Evolutionary conservation across 2,888 invertebrate genomes (phyloP), one percentile per base, ranked within the genome.

Genomic region (Dusona sp.): DNA sequence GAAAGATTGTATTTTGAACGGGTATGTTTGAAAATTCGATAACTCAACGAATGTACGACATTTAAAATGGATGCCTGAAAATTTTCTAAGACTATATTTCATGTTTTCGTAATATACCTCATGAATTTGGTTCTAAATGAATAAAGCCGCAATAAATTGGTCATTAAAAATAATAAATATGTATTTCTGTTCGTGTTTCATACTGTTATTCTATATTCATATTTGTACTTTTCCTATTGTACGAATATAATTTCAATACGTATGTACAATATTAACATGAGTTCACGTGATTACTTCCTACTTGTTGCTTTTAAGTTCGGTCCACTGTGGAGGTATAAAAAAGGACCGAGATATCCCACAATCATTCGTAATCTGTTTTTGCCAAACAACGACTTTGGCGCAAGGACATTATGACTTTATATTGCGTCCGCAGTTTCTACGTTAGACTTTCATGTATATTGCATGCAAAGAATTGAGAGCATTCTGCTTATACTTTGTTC

Each of bases 401-500:
- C 61, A 29, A 25, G n/a, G 42, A 61, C 16, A 3, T 61, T 25
- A 7, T 22, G 33, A 61, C 38, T 38, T 61, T 29, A 25, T 36
- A 74, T 74, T 74, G 61, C 25, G n/a, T 42, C 19, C 38, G 42
- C 13, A 54, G 29, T 73, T 22, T 36, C n/a, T 73, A 36, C 54
- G 33, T 22, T 54, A 36, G 2, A 51, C 54, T 33, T n/a, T 36
- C 11, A 3, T 54, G 13, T n/a, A 3, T 11, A n/a, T 48, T n/a
- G 51, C 13, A 22, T 42, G 36, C 51, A 54, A 36, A 51, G 54
- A 36, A 36, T 51, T 73, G n/a, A 36, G n/a, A 64, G 33, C 75
- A 25, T 64, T 25, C 29, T 13, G 33, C 9, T 48, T 29, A 48
- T 72, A 72, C 19, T 48, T 72, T 48, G 13, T 22, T 13, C 25